Evolutionary conservation across 2,888 invertebrate species (phyloP), one percentile per base, ranked within the genome.

Genomic region (Pogonocherus hispidulus): DNA sequence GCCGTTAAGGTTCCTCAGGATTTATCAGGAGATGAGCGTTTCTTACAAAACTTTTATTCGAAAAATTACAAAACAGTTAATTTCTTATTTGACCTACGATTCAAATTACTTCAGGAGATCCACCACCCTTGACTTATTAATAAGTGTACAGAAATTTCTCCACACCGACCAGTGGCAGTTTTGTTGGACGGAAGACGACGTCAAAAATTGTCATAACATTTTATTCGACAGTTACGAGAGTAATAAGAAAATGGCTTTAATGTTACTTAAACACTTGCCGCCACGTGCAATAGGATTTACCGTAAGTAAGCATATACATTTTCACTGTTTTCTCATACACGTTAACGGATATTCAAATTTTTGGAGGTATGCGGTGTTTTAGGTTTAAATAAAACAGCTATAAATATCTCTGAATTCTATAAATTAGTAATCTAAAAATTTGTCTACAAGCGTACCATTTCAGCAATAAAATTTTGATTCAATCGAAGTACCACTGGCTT

Each of bases 161-260:
- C 19, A 72, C 0, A 51, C n/a, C 80, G 84, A 69, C 3, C 68
- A 76, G 67, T 83, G 80, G 79, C 64, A 70, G 18, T 44, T 22
- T 16, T 75, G 74, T 57, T 81, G 80, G 79, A 57, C 72, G 3
- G 72, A 70, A 11, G 77, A 79, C 16, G 80, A 82, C 62, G 74
- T 83, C 11, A 74, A 78, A 22, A 82, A 82, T 67, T 74, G 82
- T 46, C 81, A 80, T 51, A 74, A 73, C 41, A 77, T 83, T 44
- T 47, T 83, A n/a, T 77, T 77, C 41, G 95, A 96, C 80, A 90
- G 92, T 8, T 96, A 94, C 77, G 95, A 95, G 81, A 86, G 86
- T 6, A 95, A 94, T 81, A 94, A 95, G 81, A 87, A 86, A 0
- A 82, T 91, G 63, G 91, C 92, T 0, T 85, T 91, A 8, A 85